Evolutionary conservation across 2,888 invertebrate genomes (phyloP), one percentile per base, ranked within the genome.

Genomic region (Opisthograptis luteolata): DNA sequence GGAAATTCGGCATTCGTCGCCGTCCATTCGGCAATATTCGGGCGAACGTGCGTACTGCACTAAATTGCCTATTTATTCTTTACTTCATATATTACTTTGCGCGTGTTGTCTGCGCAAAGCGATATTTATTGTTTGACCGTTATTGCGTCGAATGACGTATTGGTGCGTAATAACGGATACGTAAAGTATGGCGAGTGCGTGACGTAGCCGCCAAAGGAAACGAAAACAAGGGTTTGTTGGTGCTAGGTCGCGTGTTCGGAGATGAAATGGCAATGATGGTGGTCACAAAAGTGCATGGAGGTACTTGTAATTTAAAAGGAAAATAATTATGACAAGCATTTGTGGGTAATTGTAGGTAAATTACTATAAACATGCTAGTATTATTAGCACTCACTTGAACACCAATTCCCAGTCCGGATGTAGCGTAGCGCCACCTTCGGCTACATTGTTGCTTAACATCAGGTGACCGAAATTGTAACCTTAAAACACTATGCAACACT

Each of bases 21-120:
- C 87, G 87, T 86, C 87, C 89, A 89, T 88, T 91, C 90, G 87
- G 83, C 84, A 80, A 87, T 88, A 84, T 87, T 87, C 89, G 86
- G 83, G 59, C 64, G 81, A 70, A 91, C 91, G 91, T 91, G 91
- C 76, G 88, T 73, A 76, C 78, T 81, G 76, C 77, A 83, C 86
- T 84, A 88, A 91, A 91, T 90, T 86, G 91, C 90, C 91, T 91
- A 89, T 91, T 91, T 91, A 91, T 91, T 89, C 91, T 87, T 88
- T 85, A 91, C 89, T 90, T 91, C 91, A 91, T 91, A 91, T 90
- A 91, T 91, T 91, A 91, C 90, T 88, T 87, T 88, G 84, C 86
- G 88, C 84, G 81, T 87, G 89, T 88, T 90, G 90, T 90, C 90
- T 90, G 87, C 81, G 85, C 87, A 88, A 90, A 90, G 82, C 84